Conservation (phyloP, 1,140 invertebrate genomes). For the Mercenaria mercenaria region DNA sequence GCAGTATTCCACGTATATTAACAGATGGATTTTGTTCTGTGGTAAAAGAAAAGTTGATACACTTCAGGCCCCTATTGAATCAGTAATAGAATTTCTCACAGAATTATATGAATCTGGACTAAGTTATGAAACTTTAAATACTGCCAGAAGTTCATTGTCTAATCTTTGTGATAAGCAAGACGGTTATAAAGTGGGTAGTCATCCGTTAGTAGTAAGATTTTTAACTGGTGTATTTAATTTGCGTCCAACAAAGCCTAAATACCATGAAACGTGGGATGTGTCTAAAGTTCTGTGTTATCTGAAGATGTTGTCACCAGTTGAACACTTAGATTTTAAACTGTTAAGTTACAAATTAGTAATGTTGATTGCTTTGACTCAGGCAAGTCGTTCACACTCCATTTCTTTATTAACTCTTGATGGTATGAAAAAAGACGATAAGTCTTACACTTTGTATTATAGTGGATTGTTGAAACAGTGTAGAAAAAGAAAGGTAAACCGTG, state of each 20-base stretch:
- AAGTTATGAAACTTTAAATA: constrained; percentile 60
- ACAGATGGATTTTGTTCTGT: constrained; percentile 30
- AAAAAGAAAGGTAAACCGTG: too few relatives aligned
- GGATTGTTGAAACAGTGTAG: too few relatives aligned
- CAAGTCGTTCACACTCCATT: background rate
- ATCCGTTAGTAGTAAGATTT: constrained; percentile 51
- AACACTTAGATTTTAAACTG: constrained; percentile 34
- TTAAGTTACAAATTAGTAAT: constrained; percentile 8
- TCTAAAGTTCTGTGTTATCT: too few relatives aligned
- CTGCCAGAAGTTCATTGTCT: constrained; percentile 56
- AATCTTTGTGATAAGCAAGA: background rate
- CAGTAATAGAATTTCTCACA: too few relatives aligned
- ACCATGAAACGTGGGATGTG: constrained; percentile 58
- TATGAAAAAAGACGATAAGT: background rate
- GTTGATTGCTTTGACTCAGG: background rate
- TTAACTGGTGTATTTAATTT: constrained; percentile 62
- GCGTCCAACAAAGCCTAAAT: constrained; percentile 26
- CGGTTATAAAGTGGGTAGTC: constrained; percentile 14
- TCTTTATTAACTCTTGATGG: background rate
- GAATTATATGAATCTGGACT: constrained; percentile 4
- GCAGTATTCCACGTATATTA: too few relatives aligned
- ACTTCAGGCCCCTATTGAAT: too few relatives aligned
- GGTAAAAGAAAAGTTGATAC: background rate
- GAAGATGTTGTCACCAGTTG: constrained; percentile 1
- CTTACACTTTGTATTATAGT: background rate